Base-by-base conservation (phyloP, 92 coral and sea anemone species). In the Isaurus tuberculatus region DNA sequence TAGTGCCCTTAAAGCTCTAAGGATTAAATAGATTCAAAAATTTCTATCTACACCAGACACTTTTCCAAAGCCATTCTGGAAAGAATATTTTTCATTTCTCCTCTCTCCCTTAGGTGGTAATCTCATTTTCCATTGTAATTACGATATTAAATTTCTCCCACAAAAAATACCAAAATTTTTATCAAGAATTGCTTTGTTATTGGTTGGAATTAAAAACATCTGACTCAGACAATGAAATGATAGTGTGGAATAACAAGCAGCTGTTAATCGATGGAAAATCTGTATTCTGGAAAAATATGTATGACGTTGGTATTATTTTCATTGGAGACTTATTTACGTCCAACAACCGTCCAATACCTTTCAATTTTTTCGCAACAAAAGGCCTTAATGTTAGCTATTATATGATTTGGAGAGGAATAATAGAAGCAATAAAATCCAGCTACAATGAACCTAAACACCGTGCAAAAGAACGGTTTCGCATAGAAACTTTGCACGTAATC, bases 51-150 rank as follows among this genome's bases (percentile, higher is more conserved):
- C 60, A 14, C 22, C 60, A 3, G 60, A 51, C 60, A 51, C 60
- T 14, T 51, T 51, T 51, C 60, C 17, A 51, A 51, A 51, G 17
- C 60, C 32, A 19, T 63, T 22, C 69, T 63, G 69, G 30, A 63
- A 63, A 63, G 29, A 63, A 63, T 63, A 63, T 27, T 23, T 63
- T 19, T 23, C 69, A 23, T 63, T 23, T 63, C 69, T 63, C 5
- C 29, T 63, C 29, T 19, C 28, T 63, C 69, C 69, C 1, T 9
- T 63, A 23, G 69, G 69, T 17, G 69, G 5, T 23, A 63, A 63
- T 27, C 69, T 63, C 32, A 63, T 63, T 63, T 63, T 63, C 69
- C n/a, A 63, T 23, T 63, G 69, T 63, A 27, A 63, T 63, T 63
- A 63, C 23, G 69, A 63, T 27, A 22, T 23, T 3, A 63, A 0